Conservation (phyloP, 2,888 invertebrate genomes). For the Aradus depressus region DNA sequence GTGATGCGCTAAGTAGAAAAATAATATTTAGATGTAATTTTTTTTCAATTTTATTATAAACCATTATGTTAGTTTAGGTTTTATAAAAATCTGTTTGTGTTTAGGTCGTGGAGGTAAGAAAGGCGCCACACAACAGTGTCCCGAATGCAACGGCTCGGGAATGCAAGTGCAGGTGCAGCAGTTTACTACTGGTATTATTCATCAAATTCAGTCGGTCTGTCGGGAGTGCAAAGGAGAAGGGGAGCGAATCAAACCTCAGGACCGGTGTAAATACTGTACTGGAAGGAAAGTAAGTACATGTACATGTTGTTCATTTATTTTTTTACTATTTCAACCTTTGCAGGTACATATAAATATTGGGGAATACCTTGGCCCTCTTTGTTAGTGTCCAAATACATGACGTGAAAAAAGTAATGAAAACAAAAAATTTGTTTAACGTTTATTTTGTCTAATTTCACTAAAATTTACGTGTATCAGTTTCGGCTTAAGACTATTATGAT, state of each 20-base stretch:
- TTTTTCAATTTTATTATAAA: too few species aligned
- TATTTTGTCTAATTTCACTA: too few species aligned
- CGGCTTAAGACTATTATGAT: too few species aligned
- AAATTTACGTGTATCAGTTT: too few species aligned
- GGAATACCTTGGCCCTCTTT: not conserved
- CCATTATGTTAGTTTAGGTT: too few species aligned
- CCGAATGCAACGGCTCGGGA: constrained; percentile 79
- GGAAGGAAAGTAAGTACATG: constrained; percentile 58
- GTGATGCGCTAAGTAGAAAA: too few species aligned
- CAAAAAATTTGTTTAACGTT: not conserved
- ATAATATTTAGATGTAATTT: too few species aligned
- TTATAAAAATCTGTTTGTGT: not conserved
- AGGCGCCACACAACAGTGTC: constrained; percentile 77
- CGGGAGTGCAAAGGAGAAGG: constrained; percentile 77
- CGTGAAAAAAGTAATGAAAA: not conserved
- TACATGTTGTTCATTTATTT: not conserved
- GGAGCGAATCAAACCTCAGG: constrained; percentile 75
- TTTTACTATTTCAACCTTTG: not conserved
- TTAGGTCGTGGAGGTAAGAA: constrained; percentile 79
- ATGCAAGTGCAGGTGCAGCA: constrained; percentile 65
- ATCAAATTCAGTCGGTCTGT: constrained; percentile 85
- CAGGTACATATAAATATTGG: not conserved
- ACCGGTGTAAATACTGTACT: constrained; percentile 85
- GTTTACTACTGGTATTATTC: constrained; percentile 64
- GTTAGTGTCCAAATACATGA: not conserved